Percentiles rank a stretch among this genome's conserved stretches.
Conservation (phyloP, 2,113 vertebrate species). For the Otus sunia region DNA sequence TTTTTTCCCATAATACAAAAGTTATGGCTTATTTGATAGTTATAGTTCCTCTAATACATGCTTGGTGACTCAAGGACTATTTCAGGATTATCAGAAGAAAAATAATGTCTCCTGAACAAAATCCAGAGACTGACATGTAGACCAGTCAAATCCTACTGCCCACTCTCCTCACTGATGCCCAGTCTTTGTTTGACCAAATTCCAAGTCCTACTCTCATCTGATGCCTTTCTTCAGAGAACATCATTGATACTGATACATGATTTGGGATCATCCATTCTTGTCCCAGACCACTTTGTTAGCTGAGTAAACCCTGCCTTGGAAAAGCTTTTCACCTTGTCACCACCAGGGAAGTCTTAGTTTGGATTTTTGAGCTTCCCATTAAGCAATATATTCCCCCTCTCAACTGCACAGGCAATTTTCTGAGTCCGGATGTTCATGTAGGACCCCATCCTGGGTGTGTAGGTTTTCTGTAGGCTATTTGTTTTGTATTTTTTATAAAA, state of each 20-base stretch:
- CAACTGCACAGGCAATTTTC: neutral
- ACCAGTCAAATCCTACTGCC: neutral
- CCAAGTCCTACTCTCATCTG: neutral
- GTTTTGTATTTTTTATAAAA: neutral
- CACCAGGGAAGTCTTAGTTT: neutral
- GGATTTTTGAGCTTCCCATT: neutral
- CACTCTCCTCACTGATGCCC: neutral
- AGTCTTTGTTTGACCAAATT: neutral
- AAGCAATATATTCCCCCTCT: neutral
- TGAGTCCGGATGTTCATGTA: rapidly evolving
- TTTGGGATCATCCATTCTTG: neutral
- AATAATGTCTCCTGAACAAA: neutral
- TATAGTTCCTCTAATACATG: neutral
- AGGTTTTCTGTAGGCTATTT: neutral
- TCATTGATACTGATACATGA: neutral
- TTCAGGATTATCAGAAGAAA: neutral
- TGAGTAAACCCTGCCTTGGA: neutral
- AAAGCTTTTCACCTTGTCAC: neutral
- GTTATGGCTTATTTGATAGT: neutral
- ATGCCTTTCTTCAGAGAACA: neutral
- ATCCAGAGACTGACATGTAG: neutral
- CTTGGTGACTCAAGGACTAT: neutral
- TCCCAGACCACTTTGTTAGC: neutral
- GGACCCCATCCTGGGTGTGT: neutral
- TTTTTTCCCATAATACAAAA: neutral